These are phyloP conservation scores for Heliconius hewitsoni DNA, from an alignment of 1,140 invertebrate species.

Conservation along the genomic window DNA sequence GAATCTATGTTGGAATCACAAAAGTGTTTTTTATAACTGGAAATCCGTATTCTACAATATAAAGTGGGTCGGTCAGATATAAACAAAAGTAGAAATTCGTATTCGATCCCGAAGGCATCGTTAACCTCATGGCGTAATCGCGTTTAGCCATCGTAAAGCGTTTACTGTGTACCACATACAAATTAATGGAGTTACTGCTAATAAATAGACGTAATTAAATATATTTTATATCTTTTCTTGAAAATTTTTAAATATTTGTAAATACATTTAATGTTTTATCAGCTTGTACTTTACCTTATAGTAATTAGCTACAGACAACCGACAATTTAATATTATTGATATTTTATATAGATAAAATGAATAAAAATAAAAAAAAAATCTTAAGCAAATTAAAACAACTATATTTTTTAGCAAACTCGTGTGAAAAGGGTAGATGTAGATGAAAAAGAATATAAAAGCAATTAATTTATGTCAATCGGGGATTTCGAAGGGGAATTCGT, in stretches of 20 bases:
- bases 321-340: too few relatives aligned
- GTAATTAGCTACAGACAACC: too few relatives aligned
- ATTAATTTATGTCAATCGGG: too few relatives aligned
- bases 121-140: slow-evolving; percentile 65
- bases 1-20: neutral
- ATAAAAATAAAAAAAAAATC: too few relatives aligned
- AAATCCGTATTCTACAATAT: neutral
- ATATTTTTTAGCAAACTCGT: too few relatives aligned
- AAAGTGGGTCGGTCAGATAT: slow-evolving; percentile 24
- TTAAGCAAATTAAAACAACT: too few relatives aligned
- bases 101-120: slow-evolving; percentile 61
- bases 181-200: slow-evolving; percentile 68
- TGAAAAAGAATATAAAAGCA: too few relatives aligned
- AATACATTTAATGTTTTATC: too few relatives aligned
- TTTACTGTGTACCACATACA: slow-evolving; percentile 68
- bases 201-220: slow-evolving; percentile 48
- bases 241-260: neutral
- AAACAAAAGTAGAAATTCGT: slow-evolving; percentile 37
- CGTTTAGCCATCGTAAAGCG: slow-evolving; percentile 61
- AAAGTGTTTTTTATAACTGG: neutral
- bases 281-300: too few relatives aligned
- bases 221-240: neutral
- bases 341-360: too few relatives aligned
- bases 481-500: too few relatives aligned
- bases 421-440: too few relatives aligned